Evolutionary conservation across 2,888 invertebrate genomes (phyloP).

Genomic region (Philhelius pedissequus): DNA sequence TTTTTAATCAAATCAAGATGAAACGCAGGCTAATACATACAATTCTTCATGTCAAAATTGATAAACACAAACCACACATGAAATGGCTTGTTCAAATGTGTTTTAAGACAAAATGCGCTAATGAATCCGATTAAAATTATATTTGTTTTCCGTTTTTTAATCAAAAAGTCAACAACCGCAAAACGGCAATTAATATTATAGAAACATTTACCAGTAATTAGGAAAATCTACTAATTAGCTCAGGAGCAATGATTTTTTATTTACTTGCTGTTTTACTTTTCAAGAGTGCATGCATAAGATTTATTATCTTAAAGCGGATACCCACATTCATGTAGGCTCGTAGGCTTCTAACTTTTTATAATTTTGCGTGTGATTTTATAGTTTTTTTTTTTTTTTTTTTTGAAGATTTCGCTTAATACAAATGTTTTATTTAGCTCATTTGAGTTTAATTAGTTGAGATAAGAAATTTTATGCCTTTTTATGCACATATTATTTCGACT

Average conservation of each 20-base stretch:
- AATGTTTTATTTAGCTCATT: constrained; percentile 21
- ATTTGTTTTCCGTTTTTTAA: neutral
- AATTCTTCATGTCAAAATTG: neutral
- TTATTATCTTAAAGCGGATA: neutral
- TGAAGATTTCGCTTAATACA: neutral
- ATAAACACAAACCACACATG: constrained; percentile 9
- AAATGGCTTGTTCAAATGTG: neutral
- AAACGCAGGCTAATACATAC: too few species aligned
- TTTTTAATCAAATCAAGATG: too few species aligned
- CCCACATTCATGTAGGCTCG: neutral
- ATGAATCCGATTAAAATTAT: neutral
- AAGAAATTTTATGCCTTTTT: neutral
- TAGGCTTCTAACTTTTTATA: neutral
- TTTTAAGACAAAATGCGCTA: neutral
- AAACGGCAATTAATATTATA: constrained; percentile 27
- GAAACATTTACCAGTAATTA: constrained; percentile 29
- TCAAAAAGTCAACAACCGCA: constrained; percentile 47
- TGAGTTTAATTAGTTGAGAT: constrained; percentile 23
- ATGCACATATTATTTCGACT: constrained; percentile 1
- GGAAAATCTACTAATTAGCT: constrained; percentile 28
- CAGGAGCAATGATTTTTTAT: neutral
- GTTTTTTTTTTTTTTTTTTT: neutral
- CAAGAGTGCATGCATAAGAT: constrained; percentile 13
- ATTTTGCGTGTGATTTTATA: constrained; percentile 3
- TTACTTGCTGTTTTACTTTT: neutral